Evolutionary conservation across 2,113 vertebrate genomes (phyloP).

Genomic region (Brachyhypopomus occidentalis): DNA sequence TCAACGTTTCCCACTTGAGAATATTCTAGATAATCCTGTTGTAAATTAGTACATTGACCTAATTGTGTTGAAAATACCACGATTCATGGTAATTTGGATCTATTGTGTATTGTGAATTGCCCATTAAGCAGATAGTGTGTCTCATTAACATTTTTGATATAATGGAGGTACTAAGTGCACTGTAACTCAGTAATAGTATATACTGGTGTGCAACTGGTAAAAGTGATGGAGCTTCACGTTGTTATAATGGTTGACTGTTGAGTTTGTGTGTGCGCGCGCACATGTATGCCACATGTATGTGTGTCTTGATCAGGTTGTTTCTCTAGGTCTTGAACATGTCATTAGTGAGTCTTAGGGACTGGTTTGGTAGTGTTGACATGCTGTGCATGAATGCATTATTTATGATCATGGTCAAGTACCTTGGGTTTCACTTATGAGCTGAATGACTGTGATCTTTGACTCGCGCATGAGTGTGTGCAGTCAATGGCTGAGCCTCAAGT

Average conservation of each 20-base stretch:
- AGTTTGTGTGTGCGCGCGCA: slow-evolving; percentile 32
- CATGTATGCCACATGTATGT: not conserved
- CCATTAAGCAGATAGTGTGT: slow-evolving; percentile 44
- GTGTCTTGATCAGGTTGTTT: not conserved
- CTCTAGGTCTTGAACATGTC: not conserved
- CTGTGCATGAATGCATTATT: slow-evolving; percentile 48
- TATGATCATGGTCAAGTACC: slow-evolving; percentile 54
- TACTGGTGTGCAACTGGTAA: slow-evolving; percentile 21
- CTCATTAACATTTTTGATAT: slow-evolving; percentile 54
- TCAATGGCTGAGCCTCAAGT: slow-evolving; percentile 35
- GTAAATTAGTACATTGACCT: slow-evolving; percentile 49
- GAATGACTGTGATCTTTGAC: slow-evolving; percentile 47
- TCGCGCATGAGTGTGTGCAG: slow-evolving; percentile 24
- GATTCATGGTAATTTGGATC: slow-evolving; percentile 52
- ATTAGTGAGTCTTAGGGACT: slow-evolving; percentile 34
- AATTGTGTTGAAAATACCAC: slow-evolving; percentile 50
- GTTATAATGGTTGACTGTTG: slow-evolving; percentile 24
- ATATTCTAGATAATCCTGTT: slow-evolving; percentile 54
- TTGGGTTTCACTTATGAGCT: slow-evolving; percentile 46
- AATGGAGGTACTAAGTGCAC: slow-evolving; percentile 33
- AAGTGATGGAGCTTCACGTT: slow-evolving; percentile 26
- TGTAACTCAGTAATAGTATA: slow-evolving; percentile 49
- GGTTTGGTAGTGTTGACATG: slow-evolving; percentile 48
- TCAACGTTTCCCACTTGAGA: slow-evolving; percentile 42
- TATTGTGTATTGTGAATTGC: slow-evolving; percentile 45